These are phyloP conservation scores for Protophormia terraenovae DNA, from an alignment of 2,888 invertebrate genomes.

Conservation along the genomic window DNA sequence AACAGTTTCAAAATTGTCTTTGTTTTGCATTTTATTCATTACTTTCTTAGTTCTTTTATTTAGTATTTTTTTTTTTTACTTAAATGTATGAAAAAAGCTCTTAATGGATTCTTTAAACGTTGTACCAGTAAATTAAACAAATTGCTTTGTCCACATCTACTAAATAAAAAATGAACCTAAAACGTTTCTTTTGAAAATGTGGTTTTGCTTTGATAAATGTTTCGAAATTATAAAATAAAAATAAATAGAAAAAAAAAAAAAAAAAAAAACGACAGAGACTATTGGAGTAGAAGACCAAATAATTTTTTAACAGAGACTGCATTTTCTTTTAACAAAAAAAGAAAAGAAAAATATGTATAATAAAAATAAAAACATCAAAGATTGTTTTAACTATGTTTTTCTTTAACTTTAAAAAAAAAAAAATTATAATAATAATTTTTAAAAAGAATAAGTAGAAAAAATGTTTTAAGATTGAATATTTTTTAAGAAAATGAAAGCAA, in stretches of 20 bases:
- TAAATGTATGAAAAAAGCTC: background rate
- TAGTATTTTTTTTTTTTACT: background rate
- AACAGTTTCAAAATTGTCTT: slow-evolving; percentile 1
- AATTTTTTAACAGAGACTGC: slow-evolving; percentile 14
- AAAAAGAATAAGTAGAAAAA: slow-evolving; percentile 27
- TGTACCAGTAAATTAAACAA: slow-evolving; percentile 63
- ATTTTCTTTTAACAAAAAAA: background rate
- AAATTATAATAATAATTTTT: slow-evolving; percentile 42
- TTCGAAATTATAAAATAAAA: slow-evolving; percentile 49
- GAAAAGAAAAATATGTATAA: background rate
- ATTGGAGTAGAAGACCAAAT: slow-evolving; percentile 26
- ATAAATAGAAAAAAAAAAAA: background rate
- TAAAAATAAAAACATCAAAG: slow-evolving; percentile 28
- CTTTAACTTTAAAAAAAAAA: background rate
- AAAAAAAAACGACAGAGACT: slow-evolving; percentile 19
- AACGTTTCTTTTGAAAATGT: slow-evolving; percentile 62
- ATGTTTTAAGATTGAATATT: background rate
- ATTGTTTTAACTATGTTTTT: slow-evolving; percentile 22
- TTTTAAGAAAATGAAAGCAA: slow-evolving; percentile 52
- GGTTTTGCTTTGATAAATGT: slow-evolving; percentile 64
- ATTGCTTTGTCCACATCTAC: slow-evolving; percentile 64
- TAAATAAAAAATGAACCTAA: slow-evolving; percentile 60
- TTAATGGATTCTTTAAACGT: slow-evolving; percentile 58
- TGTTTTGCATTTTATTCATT: background rate
- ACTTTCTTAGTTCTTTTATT: background rate